Conservation (phyloP, 2,113 vertebrate genomes). For the Ameiurus melas region DNA sequence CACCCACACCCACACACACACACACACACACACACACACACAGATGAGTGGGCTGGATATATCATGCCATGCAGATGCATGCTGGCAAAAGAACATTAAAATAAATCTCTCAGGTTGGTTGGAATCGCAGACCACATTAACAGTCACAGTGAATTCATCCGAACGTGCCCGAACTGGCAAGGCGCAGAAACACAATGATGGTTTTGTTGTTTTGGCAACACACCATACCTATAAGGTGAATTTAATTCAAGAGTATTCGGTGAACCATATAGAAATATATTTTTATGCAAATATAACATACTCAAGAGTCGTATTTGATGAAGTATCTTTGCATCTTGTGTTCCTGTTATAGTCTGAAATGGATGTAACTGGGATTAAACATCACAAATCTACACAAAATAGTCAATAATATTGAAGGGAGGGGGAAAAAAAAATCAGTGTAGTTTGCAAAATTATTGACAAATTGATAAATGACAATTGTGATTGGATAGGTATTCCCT, state of each 20-base stretch:
- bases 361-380: neutral
- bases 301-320: neutral
- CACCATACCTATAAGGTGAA: neutral
- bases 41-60: constrained; percentile 37
- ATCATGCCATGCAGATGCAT: constrained; percentile 20
- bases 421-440: neutral
- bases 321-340: neutral
- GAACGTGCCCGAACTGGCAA: constrained; percentile 26
- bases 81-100: constrained; percentile 44
- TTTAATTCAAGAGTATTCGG: neutral
- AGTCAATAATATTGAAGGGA: neutral
- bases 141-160: constrained; percentile 42
- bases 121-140: constrained; percentile 37
- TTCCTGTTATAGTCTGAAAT: neutral
- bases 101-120: constrained; percentile 19
- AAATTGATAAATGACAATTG: neutral
- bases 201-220: constrained; percentile 19
- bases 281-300: neutral
- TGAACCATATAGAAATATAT: neutral
- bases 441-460: neutral
- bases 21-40: constrained; percentile 42
- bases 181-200: neutral
- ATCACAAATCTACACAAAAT: neutral
- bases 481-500: neutral
- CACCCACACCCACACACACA: constrained; percentile 41